Percentiles rank a stretch among this genome's conserved stretches.
Conservation (phyloP, 2,113 vertebrate genomes). For the Emydocephalus ijimae region DNA sequence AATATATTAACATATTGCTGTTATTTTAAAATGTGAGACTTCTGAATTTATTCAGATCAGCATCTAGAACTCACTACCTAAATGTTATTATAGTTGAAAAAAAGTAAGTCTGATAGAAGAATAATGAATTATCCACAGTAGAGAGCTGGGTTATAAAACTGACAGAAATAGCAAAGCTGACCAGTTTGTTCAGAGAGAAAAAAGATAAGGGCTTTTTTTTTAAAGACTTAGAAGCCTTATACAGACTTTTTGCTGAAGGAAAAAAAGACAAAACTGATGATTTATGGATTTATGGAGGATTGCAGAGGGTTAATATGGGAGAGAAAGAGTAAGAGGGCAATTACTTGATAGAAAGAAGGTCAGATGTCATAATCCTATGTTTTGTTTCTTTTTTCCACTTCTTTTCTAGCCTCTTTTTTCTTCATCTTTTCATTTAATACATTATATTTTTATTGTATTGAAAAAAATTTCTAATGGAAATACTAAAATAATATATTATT, state of each 20-base stretch:
- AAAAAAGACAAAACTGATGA: background rate
- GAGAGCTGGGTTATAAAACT: too few relatives aligned
- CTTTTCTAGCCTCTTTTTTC: background rate
- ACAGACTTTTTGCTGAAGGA: background rate
- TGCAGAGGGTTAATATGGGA: background rate
- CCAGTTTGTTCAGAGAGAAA: too few relatives aligned
- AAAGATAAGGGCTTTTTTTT: background rate
- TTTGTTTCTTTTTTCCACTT: background rate
- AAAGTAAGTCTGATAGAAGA: too few relatives aligned
- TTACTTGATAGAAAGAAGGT: background rate
- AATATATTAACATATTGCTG: too few relatives aligned
- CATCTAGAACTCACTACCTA: too few relatives aligned
- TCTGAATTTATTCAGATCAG: too few relatives aligned
- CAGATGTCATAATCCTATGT: background rate
- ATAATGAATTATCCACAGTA: too few relatives aligned
- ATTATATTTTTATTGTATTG: background rate
- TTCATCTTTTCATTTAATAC: background rate
- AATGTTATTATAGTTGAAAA: too few relatives aligned
- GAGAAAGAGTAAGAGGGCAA: background rate
- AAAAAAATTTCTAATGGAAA: background rate
- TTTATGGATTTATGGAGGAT: background rate
- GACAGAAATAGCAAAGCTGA: too few relatives aligned
- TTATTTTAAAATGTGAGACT: too few relatives aligned
- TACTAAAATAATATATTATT: background rate
- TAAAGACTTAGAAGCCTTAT: background rate